phyloP scores from a whole-genome alignment of 2,797 vertebrate genomes.

The Sebastes iracundus region DNA sequence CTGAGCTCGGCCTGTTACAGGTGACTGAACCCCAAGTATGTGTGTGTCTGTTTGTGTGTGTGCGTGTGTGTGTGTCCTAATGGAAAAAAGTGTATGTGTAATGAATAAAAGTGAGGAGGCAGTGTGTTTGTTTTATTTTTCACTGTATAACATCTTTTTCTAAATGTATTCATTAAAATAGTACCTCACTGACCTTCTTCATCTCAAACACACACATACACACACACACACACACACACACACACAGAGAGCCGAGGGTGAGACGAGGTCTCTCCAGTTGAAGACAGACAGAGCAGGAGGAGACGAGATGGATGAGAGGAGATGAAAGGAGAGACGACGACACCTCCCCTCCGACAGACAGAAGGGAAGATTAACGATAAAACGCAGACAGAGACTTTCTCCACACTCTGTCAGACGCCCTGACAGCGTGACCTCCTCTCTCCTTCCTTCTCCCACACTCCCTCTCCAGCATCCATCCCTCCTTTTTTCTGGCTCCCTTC shows the following conservation, averaged over 20 bases:
- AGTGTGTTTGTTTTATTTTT: not conserved
- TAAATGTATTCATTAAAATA: not conserved
- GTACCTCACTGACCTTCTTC: not conserved
- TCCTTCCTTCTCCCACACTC: not conserved
- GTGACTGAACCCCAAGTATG: conserved; percentile 72
- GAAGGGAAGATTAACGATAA: conserved; percentile 26
- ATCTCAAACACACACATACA: not conserved
- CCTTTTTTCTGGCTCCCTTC: not conserved
- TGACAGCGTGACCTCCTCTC: conserved; percentile 20
- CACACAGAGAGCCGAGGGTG: not conserved
- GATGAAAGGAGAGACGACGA: conserved; percentile 41
- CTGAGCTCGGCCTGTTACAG: conserved; percentile 71
- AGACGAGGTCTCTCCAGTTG: conserved; percentile 13
- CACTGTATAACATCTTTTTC: not conserved
- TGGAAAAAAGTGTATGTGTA: conserved; percentile 11
- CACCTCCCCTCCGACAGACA: conserved; percentile 1
- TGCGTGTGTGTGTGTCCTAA: conserved; percentile 7
- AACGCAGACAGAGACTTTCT: conserved; percentile 57
- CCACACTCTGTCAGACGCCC: conserved; percentile 35
- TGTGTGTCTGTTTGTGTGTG: conserved; percentile 37
- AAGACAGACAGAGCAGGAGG: conserved; percentile 33
- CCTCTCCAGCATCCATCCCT: not conserved
- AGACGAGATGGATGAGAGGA: conserved; percentile 35
- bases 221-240: not conserved
- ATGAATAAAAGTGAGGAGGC: not conserved